Base-by-base conservation (phyloP, 2,888 invertebrate species). In the Prenolepis imparis region DNA sequence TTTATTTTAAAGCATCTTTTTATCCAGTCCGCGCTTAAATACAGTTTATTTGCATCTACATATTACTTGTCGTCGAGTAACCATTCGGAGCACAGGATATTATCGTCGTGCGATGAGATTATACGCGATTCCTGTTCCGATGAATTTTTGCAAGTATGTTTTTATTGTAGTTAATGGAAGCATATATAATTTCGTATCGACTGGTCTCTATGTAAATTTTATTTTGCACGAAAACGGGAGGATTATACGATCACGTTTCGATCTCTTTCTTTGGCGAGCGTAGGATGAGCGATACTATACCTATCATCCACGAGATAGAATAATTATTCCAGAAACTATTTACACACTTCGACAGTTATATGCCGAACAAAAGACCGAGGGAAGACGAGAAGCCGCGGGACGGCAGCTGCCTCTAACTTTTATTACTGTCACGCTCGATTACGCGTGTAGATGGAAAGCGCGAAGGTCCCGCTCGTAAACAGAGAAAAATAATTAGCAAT, bases 401-500 rank as follows among this genome's bases (percentile, higher is more conserved):
- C 74, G 74, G 57, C 85, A 52, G 75, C 80, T 80, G 72, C 55
- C 64, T 70, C 64, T 70, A 83, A 84, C 83, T 84, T 85, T 86
- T 85, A 85, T 82, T 80, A 82, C 83, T 83, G 84, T 84, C 85
- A 77, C 75, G 84, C 64, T 78, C 70, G 84, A 89, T 89, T 87
- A 87, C 83, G 82, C 75, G 78, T 84, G 72, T n/a, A 81, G 84
- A 77, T 74, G 81, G 70, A 77, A 72, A 74, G 64, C 52, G 73
- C 32, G 48, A 70, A 72, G 78, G 41, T 73, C 48, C 64, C 28
- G 68, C 80, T 84, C 86, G 70, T 88, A 86, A 88, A 88, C 59
- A 44, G 48, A 61, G 81, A 84, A 83, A 88, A 86, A 88, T 90
- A 88, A 90, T 89, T 88, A 84, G 86, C 82, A 84, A 86, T 85